phyloP scores from a whole-genome alignment of 2,797 vertebrate species.

The Oceanodroma leucorhoa region DNA sequence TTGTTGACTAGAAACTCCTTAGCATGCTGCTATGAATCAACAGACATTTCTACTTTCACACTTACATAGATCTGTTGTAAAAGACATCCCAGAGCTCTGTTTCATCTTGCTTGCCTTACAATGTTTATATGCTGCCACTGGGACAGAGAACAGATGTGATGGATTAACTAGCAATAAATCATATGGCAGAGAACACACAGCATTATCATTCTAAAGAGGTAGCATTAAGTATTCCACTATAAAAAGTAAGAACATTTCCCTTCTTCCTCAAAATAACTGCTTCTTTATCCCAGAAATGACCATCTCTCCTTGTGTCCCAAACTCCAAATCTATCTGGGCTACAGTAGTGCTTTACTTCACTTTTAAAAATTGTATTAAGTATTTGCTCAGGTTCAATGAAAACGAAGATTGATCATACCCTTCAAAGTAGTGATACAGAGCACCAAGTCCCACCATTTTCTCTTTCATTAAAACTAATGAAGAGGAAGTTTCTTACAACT shows the following conservation, averaged over 20 bases:
- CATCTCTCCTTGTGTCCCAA: not conserved
- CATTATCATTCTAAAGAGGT: conserved; percentile 37
- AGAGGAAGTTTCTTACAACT: conserved; percentile 40
- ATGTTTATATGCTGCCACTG: conserved; percentile 61
- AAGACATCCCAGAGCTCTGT: conserved; percentile 55
- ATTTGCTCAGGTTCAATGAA: not conserved
- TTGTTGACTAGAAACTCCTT: conserved; percentile 58
- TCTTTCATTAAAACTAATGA: conserved; percentile 34
- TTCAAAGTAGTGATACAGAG: not conserved
- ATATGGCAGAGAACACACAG: conserved; percentile 26
- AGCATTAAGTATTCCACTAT: not conserved
- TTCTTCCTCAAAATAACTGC: not conserved
- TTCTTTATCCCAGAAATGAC: not conserved
- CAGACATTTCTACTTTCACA: conserved; percentile 50
- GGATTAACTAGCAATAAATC: conserved; percentile 67
- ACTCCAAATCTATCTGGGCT: not conserved
- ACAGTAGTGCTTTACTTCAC: not conserved
- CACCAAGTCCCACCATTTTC: not conserved
- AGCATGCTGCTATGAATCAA: conserved; percentile 50
- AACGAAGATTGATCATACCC: not conserved
- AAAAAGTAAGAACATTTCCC: not conserved
- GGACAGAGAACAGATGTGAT: conserved; percentile 65
- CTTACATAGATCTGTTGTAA: conserved; percentile 50
- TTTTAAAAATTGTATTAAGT: not conserved
- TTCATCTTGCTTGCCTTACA: conserved; percentile 61